Evolutionary conservation across 2,797 vertebrate genomes (phyloP).

Genomic region (Megaceryle alcyon): DNA sequence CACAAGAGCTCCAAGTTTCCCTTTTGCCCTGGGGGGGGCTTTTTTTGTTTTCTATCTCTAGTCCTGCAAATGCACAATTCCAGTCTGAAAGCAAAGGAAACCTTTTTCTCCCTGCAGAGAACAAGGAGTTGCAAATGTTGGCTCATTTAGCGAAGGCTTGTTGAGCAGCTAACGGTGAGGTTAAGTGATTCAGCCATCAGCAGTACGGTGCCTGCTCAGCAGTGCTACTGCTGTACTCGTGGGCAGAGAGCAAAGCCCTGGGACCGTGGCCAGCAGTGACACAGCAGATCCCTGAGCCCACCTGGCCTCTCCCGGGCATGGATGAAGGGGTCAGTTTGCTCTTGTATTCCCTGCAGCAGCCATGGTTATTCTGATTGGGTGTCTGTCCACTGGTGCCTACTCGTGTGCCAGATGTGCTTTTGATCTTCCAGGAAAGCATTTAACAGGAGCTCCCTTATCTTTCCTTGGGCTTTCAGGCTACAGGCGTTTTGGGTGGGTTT

Average conservation of each 20-base stretch:
- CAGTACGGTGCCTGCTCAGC: background rate
- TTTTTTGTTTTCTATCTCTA: background rate
- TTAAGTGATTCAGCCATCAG: background rate
- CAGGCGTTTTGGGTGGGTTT: background rate
- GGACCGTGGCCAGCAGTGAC: constrained; percentile 12
- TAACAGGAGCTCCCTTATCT: background rate
- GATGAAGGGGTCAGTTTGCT: background rate
- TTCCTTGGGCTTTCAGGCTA: background rate
- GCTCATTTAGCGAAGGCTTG: background rate
- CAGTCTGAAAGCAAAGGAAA: background rate
- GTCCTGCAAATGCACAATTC: background rate
- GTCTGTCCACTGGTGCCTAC: background rate
- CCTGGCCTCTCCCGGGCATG: background rate
- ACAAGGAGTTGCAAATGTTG: background rate
- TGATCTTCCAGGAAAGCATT: background rate
- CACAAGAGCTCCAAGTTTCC: background rate
- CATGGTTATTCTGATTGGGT: background rate
- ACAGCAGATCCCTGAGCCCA: background rate
- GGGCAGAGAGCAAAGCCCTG: background rate
- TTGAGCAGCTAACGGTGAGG: constrained; percentile 14
- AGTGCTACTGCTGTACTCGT: background rate
- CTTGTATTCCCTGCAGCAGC: background rate
- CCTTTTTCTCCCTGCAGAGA: background rate
- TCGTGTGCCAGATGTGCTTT: background rate
- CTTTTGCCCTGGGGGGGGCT: background rate